Percentiles rank a stretch among this genome's conserved stretches.
These are phyloP conservation scores for Cryptotermes secundus DNA, from an alignment of 1,140 invertebrate species.

Conservation along the genomic window DNA sequence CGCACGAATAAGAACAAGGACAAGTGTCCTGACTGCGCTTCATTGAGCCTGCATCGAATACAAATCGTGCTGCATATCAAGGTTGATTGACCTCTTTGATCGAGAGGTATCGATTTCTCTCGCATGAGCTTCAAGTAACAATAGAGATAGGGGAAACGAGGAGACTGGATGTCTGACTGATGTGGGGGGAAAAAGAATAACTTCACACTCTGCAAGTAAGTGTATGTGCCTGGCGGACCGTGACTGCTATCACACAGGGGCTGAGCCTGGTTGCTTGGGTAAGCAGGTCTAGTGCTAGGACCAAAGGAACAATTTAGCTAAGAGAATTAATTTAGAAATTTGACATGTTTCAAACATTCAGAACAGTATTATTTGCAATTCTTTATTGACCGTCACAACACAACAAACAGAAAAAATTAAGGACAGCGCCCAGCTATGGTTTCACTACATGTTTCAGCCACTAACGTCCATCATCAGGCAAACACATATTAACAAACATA, in stretches of 20 bases:
- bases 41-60: neutral
- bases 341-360: no score
- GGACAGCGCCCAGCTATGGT: no score
- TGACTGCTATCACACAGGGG: neutral
- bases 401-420: no score
- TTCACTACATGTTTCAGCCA: no score
- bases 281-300: no score
- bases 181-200: neutral
- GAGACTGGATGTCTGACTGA: neutral
- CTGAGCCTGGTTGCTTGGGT: no score
- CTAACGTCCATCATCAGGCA: no score
- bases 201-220: neutral
- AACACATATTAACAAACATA: no score
- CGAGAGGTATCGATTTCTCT: slow-evolving; percentile 14
- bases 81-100: slow-evolving; percentile 11
- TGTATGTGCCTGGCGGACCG: neutral
- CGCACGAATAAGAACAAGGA: neutral
- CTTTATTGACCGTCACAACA: no score
- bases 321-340: no score
- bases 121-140: slow-evolving; percentile 10
- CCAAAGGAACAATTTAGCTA: no score
- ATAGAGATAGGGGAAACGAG: neutral
- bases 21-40: neutral
- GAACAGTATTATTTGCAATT: no score
- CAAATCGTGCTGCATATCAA: slow-evolving; percentile 3